Conservation (phyloP, 1,140 invertebrate species). For the Augochlora pura region DNA sequence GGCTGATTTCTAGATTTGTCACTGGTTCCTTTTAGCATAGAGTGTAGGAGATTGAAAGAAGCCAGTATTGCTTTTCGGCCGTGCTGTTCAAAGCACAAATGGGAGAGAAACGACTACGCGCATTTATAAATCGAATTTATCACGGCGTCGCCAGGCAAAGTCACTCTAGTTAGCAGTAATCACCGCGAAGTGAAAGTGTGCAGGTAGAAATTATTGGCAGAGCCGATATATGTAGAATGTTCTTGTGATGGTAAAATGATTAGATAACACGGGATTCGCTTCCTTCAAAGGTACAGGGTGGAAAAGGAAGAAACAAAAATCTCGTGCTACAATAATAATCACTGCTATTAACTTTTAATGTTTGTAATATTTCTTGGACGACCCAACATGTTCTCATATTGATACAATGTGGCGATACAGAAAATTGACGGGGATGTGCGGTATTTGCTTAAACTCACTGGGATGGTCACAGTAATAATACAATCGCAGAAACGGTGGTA, state of each 20-base stretch:
- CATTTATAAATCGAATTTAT: background rate
- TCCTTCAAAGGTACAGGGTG: background rate
- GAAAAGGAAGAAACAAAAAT: no score
- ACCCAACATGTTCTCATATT: no score
- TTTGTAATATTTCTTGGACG: no score
- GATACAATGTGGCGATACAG: no score
- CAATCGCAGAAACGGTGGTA: background rate
- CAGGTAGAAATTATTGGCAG: slow-evolving; percentile 28
- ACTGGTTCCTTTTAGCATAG: background rate
- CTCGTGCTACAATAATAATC: no score
- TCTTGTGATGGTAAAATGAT: slow-evolving; percentile 15
- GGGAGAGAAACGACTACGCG: background rate
- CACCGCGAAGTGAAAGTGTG: slow-evolving; percentile 41
- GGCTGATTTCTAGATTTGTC: no score
- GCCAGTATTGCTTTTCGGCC: no score
- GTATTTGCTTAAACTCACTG: background rate
- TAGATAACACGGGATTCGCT: slow-evolving; percentile 3
- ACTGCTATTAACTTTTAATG: no score
- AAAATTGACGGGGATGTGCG: no score
- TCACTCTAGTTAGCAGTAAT: slow-evolving; percentile 7
- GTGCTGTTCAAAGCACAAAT: background rate
- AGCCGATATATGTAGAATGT: background rate
- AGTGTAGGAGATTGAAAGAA: background rate
- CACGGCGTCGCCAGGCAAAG: slow-evolving; percentile 5
- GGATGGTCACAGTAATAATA: background rate